Evolutionary conservation across 1,140 invertebrate genomes (phyloP).

Genomic region (Mizuhopecten yessoensis): DNA sequence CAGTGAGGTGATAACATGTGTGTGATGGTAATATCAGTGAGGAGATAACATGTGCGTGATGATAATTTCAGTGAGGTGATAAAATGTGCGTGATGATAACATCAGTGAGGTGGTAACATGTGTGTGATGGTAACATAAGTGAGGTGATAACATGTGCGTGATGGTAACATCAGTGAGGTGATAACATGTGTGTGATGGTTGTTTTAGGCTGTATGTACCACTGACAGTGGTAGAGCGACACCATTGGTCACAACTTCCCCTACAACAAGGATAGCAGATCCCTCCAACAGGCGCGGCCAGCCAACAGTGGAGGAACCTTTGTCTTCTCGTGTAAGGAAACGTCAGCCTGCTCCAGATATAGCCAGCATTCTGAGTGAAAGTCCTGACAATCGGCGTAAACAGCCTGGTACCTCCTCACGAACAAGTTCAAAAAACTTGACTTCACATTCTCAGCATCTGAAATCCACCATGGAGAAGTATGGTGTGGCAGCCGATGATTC

Average conservation of each 20-base stretch:
- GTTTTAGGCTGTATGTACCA: slow-evolving; percentile 75
- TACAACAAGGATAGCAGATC: slow-evolving; percentile 36
- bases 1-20: too few relatives aligned
- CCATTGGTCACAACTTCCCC: slow-evolving; percentile 63
- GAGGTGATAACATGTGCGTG: too few relatives aligned
- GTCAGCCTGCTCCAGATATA: slow-evolving; percentile 54
- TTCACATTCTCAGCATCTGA: slow-evolving; percentile 51
- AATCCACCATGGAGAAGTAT: slow-evolving; percentile 66
- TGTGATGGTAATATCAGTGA: too few relatives aligned
- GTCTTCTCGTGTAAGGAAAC: slow-evolving; percentile 53
- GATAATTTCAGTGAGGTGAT: too few relatives aligned
- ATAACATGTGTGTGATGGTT: not conserved
- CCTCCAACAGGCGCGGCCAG: slow-evolving; percentile 48
- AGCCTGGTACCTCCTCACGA: not conserved
- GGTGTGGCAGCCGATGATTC: slow-evolving; percentile 50
- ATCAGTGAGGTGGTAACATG: too few relatives aligned
- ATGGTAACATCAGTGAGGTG: too few relatives aligned
- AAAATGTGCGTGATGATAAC: too few relatives aligned
- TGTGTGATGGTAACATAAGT: too few relatives aligned
- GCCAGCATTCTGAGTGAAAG: slow-evolving; percentile 35
- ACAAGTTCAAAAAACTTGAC: slow-evolving; percentile 44
- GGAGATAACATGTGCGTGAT: too few relatives aligned
- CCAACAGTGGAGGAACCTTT: slow-evolving; percentile 47
- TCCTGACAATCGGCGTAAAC: slow-evolving; percentile 47
- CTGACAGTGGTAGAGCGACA: slow-evolving; percentile 63